Evolutionary conservation across 2,888 invertebrate genomes (phyloP).

Genomic region (Macrophya annulata): DNA sequence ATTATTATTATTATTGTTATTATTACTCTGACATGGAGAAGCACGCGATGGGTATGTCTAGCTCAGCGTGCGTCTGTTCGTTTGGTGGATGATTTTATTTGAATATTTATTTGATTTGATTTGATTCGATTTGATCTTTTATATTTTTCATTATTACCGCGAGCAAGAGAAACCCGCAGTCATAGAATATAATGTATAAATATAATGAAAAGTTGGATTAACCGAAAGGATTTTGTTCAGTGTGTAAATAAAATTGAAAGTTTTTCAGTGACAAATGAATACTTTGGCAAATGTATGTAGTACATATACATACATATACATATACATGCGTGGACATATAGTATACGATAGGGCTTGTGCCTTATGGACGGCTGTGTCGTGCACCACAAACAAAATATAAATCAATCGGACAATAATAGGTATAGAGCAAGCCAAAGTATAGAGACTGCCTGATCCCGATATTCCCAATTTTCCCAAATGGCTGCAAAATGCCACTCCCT

Average conservation of each 20-base stretch:
- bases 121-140: constrained; percentile 13
- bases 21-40: constrained; percentile 28
- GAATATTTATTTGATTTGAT: not conserved
- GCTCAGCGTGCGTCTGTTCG: constrained; percentile 35
- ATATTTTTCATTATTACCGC: not conserved
- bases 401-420: constrained; percentile 76
- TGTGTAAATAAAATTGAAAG: constrained; percentile 30
- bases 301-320: too few species aligned
- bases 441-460: constrained; percentile 70
- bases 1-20: constrained; percentile 1
- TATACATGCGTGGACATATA: too few species aligned
- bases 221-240: not conserved
- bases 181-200: not conserved
- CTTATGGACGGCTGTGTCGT: constrained; percentile 57
- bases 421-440: constrained; percentile 48
- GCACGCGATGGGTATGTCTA: constrained; percentile 29
- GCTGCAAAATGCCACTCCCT: constrained; percentile 72
- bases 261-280: constrained; percentile 46
- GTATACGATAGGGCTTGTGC: constrained; percentile 4
- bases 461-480: constrained; percentile 77
- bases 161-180: not conserved
- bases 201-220: not conserved
- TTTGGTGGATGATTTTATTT: constrained; percentile 9
- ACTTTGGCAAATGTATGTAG: constrained; percentile 40
- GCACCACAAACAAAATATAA: constrained; percentile 77